Evolutionary conservation across 35 echinoderm and acorn worm species (phyloP), one percentile per base, ranked within the genome.

Genomic region (Nesometra sesokonis): DNA sequence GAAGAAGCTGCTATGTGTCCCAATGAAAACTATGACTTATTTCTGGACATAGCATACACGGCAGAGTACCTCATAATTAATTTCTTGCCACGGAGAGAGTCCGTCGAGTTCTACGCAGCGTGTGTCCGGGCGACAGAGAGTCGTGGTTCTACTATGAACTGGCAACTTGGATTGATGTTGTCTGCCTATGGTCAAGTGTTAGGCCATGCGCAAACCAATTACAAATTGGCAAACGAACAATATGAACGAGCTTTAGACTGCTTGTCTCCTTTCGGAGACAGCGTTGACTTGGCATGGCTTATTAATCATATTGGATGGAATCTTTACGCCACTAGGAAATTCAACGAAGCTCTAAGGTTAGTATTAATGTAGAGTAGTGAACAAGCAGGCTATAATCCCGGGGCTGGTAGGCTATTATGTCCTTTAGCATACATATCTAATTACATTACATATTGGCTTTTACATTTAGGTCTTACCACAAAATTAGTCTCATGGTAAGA

Each of bases 31-130:
- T 87, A 87, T 31, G 38, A 87, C 13, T 31, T 87, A 3, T 87
- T 87, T 33, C 29, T 87, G 36, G 36, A 87, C 57, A 77, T 87
- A 0, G 86, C 86, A 27, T 87, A 87, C 86, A 35, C 80, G 78
- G 86, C 86, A 80, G 86, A 87, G 30, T 87, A 87, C 35, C 77
- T 43, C 0, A 77, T 87, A 0, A 87, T 78, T 3, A 87, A 87
- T 31, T 77, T 87, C 35, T 30, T 87, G 0, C 57, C 57, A 17
- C 43, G 57, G 30, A 79, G 46, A 32, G 86, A 87, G 80, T 79
- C 86, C 31, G 37, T 87, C 21, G 77, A 46, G n/a, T 87, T 87
- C 33, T 87, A 87, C 33, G 86, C 78, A 46, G 86, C 86, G 11
- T 36, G 77, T 8, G 37, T 79, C 0, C 19, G 35, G 4, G 13